Percentiles rank a stretch among this genome's conserved stretches.
phyloP scores from a whole-genome alignment of 2,797 vertebrate species.

The Lutjanus argentimaculatus region DNA sequence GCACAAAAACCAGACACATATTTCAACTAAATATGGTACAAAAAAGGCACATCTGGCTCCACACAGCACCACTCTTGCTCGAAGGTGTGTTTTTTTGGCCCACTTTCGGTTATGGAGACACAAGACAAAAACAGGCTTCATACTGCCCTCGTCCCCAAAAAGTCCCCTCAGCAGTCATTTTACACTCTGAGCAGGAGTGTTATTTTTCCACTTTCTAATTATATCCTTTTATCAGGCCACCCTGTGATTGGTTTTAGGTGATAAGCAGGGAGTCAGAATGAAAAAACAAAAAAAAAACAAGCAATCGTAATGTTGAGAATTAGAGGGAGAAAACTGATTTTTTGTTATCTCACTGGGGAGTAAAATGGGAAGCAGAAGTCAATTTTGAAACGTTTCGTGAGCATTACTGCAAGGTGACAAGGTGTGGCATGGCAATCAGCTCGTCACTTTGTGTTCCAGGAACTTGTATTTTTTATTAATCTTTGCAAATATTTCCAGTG shows the following conservation, averaged over 20 bases:
- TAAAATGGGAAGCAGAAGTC: slow-evolving; percentile 61
- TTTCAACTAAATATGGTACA: slow-evolving; percentile 20
- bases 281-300: slow-evolving; percentile 65
- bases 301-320: slow-evolving; percentile 77
- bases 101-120: slow-evolving; percentile 36
- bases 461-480: slow-evolving; percentile 58
- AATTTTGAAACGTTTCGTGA: slow-evolving; percentile 70
- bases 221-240: slow-evolving; percentile 78
- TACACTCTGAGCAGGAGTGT: slow-evolving; percentile 65
- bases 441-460: slow-evolving; percentile 59
- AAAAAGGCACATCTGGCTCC: slow-evolving; percentile 24
- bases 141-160: slow-evolving; percentile 35
- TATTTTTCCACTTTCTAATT: slow-evolving; percentile 79
- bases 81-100: slow-evolving; percentile 29
- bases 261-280: slow-evolving; percentile 67
- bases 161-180: slow-evolving; percentile 55
- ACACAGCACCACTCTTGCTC: slow-evolving; percentile 1
- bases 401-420: slow-evolving; percentile 67
- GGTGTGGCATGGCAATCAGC: slow-evolving; percentile 56
- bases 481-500: slow-evolving; percentile 63
- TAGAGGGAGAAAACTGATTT: slow-evolving; percentile 62
- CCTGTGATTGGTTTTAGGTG: slow-evolving; percentile 79
- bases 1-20: background rate
- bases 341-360: slow-evolving; percentile 71
- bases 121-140: slow-evolving; percentile 27